phyloP scores from a whole-genome alignment of 2,888 invertebrate species.

The Coleophora deauratella region DNA sequence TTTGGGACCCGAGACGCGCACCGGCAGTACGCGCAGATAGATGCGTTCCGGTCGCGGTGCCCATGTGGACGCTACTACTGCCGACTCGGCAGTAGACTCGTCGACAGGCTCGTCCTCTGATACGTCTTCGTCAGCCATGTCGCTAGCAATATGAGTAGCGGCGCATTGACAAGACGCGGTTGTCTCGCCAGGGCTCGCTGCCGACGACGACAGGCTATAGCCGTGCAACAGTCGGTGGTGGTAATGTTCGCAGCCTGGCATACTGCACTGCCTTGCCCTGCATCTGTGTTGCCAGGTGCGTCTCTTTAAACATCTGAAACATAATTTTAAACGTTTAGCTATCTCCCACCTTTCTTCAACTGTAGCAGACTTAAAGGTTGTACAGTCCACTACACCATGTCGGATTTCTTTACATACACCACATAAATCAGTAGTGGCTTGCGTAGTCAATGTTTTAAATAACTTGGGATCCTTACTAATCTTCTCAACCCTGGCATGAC shows the following conservation, averaged over 20 bases:
- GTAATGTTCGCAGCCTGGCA: not conserved
- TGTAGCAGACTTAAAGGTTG: not conserved
- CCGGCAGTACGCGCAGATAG: not conserved
- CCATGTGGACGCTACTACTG: not conserved
- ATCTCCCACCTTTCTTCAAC: not conserved
- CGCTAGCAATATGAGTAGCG: not conserved
- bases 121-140: too few relatives aligned
- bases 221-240: not conserved
- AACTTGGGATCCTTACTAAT: too few relatives aligned
- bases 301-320: not conserved
- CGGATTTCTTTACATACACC: too few relatives aligned
- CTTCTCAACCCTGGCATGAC: too few relatives aligned
- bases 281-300: not conserved
- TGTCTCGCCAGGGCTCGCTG: not conserved
- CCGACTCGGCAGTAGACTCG: not conserved
- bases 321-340: not conserved
- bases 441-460: too few relatives aligned
- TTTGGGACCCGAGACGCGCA: slow-evolving; percentile 5
- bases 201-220: not conserved
- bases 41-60: not conserved
- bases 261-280: not conserved
- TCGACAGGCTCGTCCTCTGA: not conserved
- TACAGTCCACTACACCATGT: too few relatives aligned
- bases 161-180: too few relatives aligned
- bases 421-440: too few relatives aligned